Percentiles rank a stretch among this genome's conserved stretches.
Evolutionary conservation across 2,888 invertebrate genomes (phyloP).

Genomic region (Zelleria hepariella): DNA sequence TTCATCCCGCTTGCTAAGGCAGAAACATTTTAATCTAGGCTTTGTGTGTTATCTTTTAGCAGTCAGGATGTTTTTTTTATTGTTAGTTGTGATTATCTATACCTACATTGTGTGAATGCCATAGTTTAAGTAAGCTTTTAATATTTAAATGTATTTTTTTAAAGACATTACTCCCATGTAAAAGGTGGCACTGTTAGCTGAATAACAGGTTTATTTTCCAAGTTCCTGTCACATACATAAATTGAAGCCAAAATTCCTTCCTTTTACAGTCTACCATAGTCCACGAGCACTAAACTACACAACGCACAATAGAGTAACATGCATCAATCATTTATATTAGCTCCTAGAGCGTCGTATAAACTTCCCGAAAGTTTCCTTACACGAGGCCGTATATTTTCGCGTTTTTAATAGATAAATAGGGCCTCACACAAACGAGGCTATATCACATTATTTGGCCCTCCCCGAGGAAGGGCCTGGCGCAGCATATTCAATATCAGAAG

Average conservation of each 20-base stretch:
- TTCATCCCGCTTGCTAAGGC: too few relatives aligned
- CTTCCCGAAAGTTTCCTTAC: slow-evolving; percentile 65
- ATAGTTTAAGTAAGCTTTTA: too few relatives aligned
- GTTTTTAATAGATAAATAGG: slow-evolving; percentile 73
- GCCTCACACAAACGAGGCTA: slow-evolving; percentile 70
- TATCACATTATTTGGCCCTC: slow-evolving; percentile 71
- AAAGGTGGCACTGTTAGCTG: not conserved
- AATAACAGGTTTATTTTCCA: not conserved
- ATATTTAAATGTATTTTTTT: too few relatives aligned
- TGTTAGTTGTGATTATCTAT: too few relatives aligned
- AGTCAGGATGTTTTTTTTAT: too few relatives aligned
- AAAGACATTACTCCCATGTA: too few relatives aligned
- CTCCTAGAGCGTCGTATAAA: slow-evolving; percentile 53
- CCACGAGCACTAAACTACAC: not conserved
- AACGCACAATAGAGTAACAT: slow-evolving; percentile 22
- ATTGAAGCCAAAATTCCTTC: not conserved
- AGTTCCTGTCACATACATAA: not conserved
- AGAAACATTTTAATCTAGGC: too few relatives aligned
- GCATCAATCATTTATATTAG: slow-evolving; percentile 66
- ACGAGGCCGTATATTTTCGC: slow-evolving; percentile 58
- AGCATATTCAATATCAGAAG: not conserved
- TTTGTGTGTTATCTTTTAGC: too few relatives aligned
- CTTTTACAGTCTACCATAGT: not conserved
- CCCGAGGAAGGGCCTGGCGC: slow-evolving; percentile 68
- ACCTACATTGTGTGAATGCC: too few relatives aligned